Evolutionary conservation across 1,140 invertebrate genomes (phyloP), one percentile per base, ranked within the genome.

Genomic region (Branchinecta lindahli): DNA sequence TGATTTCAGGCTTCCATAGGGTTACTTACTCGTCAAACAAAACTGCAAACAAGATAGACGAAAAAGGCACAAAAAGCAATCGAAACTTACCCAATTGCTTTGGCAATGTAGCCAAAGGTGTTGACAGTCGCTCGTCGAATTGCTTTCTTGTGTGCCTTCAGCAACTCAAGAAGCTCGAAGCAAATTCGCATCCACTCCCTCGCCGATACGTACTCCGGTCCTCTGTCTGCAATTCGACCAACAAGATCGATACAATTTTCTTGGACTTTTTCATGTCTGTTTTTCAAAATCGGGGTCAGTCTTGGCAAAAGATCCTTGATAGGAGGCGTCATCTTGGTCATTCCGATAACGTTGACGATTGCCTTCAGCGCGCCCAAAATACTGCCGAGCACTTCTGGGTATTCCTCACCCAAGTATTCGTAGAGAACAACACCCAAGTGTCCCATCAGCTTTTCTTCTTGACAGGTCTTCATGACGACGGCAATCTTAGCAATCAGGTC

Each of bases 171-270:
- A 46, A 99, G 80, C 78, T 99, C 97, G 79, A 99, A 99, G 79
- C 97, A 99, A 77, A 99, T 99, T 75, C 97, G 83, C 96, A 99
- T 99, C 97, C 97, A 99, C 82, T 99, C 97, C 71, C 96, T 84
- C 0, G 96, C 96, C 0, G 94, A 96, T 0, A 99, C 97, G 80
- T 96, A 98, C 78, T 99, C 97, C 0, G 95, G 94, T n/a, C 97
- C 97, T 76, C 96, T 85, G 81, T 99, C 97, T 21, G 97, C 97
- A 74, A 99, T 99, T 74, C 96, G 86, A 47, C 96, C 97, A 10
- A 99, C 96, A 70, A 99, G 82, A 82, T 99, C 97, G 72, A 99
- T 99, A 79, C 96, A 99, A 81, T 99, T 98, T 81, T 99, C 96
- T 85, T 99, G 96, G 70, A 99, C 84, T 76, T 86, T 86, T 75